Conservation (phyloP, 2,797 vertebrate species). For the Coreius guichenoti region DNA sequence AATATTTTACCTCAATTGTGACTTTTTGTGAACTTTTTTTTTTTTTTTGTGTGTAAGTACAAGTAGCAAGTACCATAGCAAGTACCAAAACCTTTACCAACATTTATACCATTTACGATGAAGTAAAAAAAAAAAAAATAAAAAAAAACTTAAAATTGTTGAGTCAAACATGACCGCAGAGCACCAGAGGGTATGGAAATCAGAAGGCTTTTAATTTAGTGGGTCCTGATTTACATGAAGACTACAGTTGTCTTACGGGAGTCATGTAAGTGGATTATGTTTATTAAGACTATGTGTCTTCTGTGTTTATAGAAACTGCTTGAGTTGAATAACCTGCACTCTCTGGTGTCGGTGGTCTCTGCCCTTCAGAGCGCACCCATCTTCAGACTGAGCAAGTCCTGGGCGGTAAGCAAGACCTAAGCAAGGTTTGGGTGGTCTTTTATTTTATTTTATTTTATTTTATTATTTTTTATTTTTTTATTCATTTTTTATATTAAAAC, state of each 20-base stretch:
- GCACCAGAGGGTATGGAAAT: background rate
- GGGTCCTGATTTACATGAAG: background rate
- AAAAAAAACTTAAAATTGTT: background rate
- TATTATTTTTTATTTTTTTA: background rate
- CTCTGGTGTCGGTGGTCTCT: constrained; percentile 94
- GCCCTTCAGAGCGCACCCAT: constrained; percentile 95
- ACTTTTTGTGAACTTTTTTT: too few species aligned
- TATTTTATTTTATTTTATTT: background rate
- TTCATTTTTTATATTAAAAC: background rate
- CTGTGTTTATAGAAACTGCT: constrained; percentile 87
- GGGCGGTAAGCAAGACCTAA: constrained; percentile 86
- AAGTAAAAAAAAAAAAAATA: background rate
- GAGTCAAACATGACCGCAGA: background rate
- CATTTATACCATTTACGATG: background rate
- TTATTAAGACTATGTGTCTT: constrained; percentile 24
- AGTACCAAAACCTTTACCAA: background rate
- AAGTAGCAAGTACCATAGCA: too few species aligned
- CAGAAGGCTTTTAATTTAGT: background rate
- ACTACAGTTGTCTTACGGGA: background rate
- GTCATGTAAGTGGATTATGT: background rate
- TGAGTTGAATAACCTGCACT: constrained; percentile 95
- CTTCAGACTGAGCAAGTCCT: constrained; percentile 95
- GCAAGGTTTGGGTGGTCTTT: background rate
- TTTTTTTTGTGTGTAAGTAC: too few species aligned
- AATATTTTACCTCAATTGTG: too few species aligned